Base-by-base conservation (phyloP, 2,797 vertebrate genomes). In the Prunella strophiata region DNA sequence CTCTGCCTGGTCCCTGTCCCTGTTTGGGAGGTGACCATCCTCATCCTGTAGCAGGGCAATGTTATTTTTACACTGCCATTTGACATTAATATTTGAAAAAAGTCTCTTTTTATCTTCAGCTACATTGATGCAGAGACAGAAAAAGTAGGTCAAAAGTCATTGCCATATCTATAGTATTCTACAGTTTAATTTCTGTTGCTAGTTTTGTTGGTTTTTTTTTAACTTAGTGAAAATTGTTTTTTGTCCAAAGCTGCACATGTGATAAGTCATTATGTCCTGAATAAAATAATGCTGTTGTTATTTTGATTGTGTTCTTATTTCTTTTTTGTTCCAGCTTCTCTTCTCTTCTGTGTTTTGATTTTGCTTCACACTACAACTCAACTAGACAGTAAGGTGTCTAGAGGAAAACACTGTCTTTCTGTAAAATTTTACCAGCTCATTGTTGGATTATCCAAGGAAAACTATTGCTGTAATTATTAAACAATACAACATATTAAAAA, bases 101-200 rank as follows among this genome's bases (percentile, higher is more conserved):
- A 21, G n/a, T 17, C 5, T 68, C 7, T 38, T 51, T 61, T 55
- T 32, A 27, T 20, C 61, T 45, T 76, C 47, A 43, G 20, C 19
- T 45, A 45, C 29, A 79, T 16, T 48, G 34, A 58, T 0, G 0
- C 3, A 29, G 34, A 68, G 18, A 40, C 20, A 67, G 65, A 76
- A 86, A 88, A 91, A 43, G 9, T 27, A 57, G 10, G 22, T 76
- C 63, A 87, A 79, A 92, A 82, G 11, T 82, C 30, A 72, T 54
- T 73, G 21, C 20, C 13, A 9, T 51, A n/a, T 23, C 17, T 55
- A 5, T 10, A 4, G 5, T 36, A 63, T n/a, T 67, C 45, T 27
- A 7, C 19, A 20, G 15, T 51, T 74, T 84, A 54, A 58, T 85
- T 80, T 84, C 30, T 72, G 3, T 34, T 77, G 7, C 4, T 66